phyloP scores from a whole-genome alignment of 2,888 invertebrate genomes.

The Trachelus iudaicus region DNA sequence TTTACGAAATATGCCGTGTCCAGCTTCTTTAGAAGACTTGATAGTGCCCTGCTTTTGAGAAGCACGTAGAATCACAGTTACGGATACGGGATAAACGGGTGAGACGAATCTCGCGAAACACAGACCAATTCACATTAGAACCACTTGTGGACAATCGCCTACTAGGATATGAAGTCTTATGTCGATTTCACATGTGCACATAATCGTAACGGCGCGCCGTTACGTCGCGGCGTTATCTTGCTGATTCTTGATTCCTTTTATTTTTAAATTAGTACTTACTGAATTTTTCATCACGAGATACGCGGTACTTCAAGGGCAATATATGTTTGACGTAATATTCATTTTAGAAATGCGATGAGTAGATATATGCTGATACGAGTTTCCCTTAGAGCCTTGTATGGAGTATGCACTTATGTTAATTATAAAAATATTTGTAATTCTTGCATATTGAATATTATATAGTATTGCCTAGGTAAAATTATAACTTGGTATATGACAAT shows the following conservation, averaged over 20 bases:
- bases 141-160: conserved; percentile 13
- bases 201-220: neutral
- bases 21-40: neutral
- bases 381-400: neutral
- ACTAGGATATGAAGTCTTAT: neutral
- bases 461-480: neutral
- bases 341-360: neutral
- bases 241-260: neutral
- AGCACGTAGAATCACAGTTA: conserved; percentile 13
- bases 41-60: neutral
- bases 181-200: neutral
- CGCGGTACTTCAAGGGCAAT: neutral
- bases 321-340: neutral
- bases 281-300: neutral
- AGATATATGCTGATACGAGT: neutral
- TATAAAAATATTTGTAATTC: neutral
- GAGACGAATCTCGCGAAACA: conserved; percentile 31
- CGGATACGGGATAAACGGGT: conserved; percentile 34
- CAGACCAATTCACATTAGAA: conserved; percentile 49
- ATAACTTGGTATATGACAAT: neutral
- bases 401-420: neutral
- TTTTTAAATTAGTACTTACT: neutral
- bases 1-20: neutral
- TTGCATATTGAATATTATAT: neutral
- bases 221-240: neutral